A percentile compares a stretch with the other conserved stretches of the same genome.
Evolutionary conservation across 1,140 invertebrate species (phyloP).

Genomic region (Pseudomyrmex flavicornis): DNA sequence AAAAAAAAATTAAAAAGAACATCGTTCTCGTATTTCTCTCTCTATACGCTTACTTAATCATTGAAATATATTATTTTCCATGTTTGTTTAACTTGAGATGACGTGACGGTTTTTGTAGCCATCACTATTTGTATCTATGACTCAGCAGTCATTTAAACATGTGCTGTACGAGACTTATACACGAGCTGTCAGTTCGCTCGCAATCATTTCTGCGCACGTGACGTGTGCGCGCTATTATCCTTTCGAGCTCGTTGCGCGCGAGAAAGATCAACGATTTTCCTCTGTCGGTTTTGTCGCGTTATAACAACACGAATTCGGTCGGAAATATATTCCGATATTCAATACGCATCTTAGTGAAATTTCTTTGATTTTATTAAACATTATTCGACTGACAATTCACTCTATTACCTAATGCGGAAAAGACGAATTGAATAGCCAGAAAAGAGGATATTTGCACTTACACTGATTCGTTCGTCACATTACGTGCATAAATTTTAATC

Average conservation of each 20-base stretch:
- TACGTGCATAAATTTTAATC: constrained; percentile 32
- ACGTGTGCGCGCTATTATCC: constrained; percentile 65
- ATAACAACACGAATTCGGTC: constrained; percentile 17
- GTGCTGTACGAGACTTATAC: neutral
- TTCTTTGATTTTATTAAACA: constrained; percentile 28
- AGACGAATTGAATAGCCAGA: neutral
- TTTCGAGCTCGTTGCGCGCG: constrained; percentile 35
- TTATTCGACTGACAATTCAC: neutral
- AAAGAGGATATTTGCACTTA: neutral
- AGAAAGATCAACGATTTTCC: constrained; percentile 13
- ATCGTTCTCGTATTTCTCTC: no score
- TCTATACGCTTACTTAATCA: no score
- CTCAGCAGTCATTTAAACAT: neutral
- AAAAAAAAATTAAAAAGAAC: no score
- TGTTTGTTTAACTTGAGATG: neutral
- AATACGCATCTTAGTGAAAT: constrained; percentile 27
- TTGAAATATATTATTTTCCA: no score
- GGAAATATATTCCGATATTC: constrained; percentile 13
- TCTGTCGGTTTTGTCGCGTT: constrained; percentile 37
- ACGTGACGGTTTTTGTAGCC: neutral
- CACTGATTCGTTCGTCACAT: neutral
- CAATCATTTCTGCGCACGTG: constrained; percentile 50
- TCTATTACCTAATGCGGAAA: neutral
- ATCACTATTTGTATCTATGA: neutral
- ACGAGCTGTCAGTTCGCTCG: constrained; percentile 24